Conservation (phyloP, 2,888 invertebrate genomes). For the Sminthurinus aureus region DNA sequence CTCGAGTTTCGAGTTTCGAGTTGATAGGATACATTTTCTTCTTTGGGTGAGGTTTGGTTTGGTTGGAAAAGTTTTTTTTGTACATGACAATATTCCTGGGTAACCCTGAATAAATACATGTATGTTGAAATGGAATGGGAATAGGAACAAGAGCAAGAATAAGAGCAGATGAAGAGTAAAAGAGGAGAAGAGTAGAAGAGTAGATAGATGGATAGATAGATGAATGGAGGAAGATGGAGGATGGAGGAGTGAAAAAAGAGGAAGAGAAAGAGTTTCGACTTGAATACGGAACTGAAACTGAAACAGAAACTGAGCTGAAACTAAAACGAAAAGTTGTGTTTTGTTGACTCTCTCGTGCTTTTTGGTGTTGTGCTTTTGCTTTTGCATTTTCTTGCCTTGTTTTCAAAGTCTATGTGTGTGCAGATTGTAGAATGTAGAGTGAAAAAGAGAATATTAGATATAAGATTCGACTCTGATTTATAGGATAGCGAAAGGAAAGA, state of each 20-base stretch:
- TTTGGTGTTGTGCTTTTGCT: too few species aligned
- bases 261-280: background rate
- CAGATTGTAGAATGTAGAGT: background rate
- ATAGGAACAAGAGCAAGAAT: too few species aligned
- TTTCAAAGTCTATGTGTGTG: background rate
- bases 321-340: slow-evolving; percentile 11
- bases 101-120: slow-evolving; percentile 4
- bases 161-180: background rate
- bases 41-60: slow-evolving; percentile 13
- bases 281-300: background rate
- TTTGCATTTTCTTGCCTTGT: too few species aligned
- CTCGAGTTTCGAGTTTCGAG: background rate
- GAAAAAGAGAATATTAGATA: slow-evolving; percentile 4
- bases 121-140: too few species aligned
- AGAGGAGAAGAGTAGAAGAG: background rate
- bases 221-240: background rate
- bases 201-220: too few species aligned
- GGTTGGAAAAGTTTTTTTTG: slow-evolving; percentile 15
- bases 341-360: background rate
- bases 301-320: background rate
- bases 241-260: background rate
- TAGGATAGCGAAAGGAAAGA: background rate
- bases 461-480: slow-evolving; percentile 39
- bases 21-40: background rate
- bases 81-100: slow-evolving; percentile 28